Evolutionary conservation across 2,797 vertebrate genomes (phyloP).

Genomic region (Myotis findleyi): DNA sequence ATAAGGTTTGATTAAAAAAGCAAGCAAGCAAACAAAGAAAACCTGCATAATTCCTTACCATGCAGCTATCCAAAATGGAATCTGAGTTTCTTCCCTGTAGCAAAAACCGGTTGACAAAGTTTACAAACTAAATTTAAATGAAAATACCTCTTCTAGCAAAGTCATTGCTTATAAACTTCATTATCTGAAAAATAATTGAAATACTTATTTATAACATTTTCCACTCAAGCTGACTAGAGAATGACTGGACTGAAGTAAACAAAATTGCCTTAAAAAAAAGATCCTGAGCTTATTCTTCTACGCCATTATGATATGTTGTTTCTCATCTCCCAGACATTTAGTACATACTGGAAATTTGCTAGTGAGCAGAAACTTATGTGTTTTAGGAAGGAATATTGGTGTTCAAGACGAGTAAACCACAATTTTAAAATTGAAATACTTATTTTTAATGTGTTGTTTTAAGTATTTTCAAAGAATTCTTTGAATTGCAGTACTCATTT

Average conservation of each 20-base stretch:
- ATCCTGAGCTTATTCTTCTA: neutral
- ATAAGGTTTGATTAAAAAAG: neutral
- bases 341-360: neutral
- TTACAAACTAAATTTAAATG: neutral
- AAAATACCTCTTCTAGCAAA: neutral
- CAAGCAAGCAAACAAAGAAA: neutral
- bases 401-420: neutral
- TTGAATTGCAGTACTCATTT: neutral
- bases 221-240: neutral
- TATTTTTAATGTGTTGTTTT: neutral
- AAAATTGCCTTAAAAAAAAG: slow-evolving; percentile 16
- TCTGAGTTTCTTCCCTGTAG: neutral
- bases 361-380: neutral
- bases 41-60: neutral
- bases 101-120: neutral
- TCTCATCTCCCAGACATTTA: neutral
- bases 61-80: slow-evolving; percentile 4
- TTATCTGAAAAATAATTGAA: slow-evolving; percentile 36
- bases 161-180: neutral
- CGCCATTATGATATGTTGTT: neutral
- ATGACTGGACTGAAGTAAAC: neutral
- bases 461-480: slow-evolving; percentile 32
- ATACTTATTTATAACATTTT: neutral
- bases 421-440: slow-evolving; percentile 21
- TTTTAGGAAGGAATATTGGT: neutral